Percentiles rank a stretch among this genome's conserved stretches.
Evolutionary conservation across 2,888 invertebrate genomes (phyloP).

Genomic region (Ametastegia equiseti): DNA sequence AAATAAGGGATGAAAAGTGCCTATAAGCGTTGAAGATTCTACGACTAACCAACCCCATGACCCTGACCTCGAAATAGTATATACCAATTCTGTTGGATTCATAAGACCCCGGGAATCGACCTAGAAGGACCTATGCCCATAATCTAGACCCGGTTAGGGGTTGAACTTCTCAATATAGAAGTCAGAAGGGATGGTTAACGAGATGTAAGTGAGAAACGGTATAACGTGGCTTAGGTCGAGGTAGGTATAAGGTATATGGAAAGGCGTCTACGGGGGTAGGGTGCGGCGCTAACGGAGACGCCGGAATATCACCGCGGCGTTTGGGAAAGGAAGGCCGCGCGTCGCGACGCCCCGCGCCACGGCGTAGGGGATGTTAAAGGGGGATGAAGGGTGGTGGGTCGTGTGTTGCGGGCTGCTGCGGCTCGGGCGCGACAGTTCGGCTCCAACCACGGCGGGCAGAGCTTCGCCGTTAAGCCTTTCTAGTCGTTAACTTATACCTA

Average conservation of each 20-base stretch:
- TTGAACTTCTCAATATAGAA: neutral
- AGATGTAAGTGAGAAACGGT: constrained; percentile 37
- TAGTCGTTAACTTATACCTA: neutral
- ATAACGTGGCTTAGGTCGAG: constrained; percentile 17
- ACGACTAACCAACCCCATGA: too few relatives aligned
- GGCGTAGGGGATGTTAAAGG: constrained; percentile 49
- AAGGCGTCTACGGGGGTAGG: constrained; percentile 31
- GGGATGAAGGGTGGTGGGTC: constrained; percentile 54
- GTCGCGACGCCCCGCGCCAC: constrained; percentile 37
- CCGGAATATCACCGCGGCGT: constrained; percentile 1
- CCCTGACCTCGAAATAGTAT: too few relatives aligned
- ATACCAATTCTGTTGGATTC: too few relatives aligned
- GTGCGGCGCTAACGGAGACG: constrained; percentile 35
- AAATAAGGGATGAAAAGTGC: too few relatives aligned
- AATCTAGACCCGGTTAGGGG: neutral
- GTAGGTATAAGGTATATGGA: constrained; percentile 34
- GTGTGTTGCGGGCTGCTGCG: constrained; percentile 75
- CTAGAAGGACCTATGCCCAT: neutral
- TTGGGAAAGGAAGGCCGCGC: constrained; percentile 20
- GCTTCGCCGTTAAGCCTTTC: constrained; percentile 57
- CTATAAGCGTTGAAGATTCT: too few relatives aligned
- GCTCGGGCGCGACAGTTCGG: constrained; percentile 75
- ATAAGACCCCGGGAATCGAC: neutral
- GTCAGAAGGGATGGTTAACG: constrained; percentile 23
- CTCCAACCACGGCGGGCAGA: constrained; percentile 72